Percentiles rank a stretch among this genome's conserved stretches.
Conservation (phyloP, 1,140 invertebrate species). For the Drosophila oshimai region DNA sequence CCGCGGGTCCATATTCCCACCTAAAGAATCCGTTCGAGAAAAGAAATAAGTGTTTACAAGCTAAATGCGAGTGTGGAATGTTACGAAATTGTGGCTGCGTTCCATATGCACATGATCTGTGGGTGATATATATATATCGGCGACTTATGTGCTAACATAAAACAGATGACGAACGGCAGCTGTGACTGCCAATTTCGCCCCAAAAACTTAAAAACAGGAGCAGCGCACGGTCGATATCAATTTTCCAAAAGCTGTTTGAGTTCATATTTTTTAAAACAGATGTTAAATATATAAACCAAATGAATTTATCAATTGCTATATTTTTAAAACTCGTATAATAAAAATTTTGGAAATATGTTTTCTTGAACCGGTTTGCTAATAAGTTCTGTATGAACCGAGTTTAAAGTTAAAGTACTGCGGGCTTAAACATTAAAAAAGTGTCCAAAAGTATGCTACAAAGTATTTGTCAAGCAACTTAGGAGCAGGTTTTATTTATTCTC, state of each 20-base stretch:
- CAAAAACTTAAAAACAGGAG: not conserved
- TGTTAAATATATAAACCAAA: not conserved
- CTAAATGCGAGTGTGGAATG: conserved; percentile 58
- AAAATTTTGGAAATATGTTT: no score
- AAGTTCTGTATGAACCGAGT: no score
- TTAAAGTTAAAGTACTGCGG: no score
- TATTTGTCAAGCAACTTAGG: no score
- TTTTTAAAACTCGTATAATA: no score
- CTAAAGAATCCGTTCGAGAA: conserved; percentile 25
- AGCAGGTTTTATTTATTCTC: no score
- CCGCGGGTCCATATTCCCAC: no score
- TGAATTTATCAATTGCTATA: no score
- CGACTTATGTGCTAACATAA: conserved; percentile 73
- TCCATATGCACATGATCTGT: conserved; percentile 65
- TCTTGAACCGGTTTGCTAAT: no score
- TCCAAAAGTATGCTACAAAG: no score
- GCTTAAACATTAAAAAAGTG: no score
- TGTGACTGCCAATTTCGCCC: conserved; percentile 58
- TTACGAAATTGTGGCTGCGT: conserved; percentile 55
- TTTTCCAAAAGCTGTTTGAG: not conserved
- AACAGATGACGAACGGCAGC: conserved; percentile 71
- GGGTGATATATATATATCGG: conserved; percentile 24
- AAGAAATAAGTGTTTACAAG: conserved; percentile 64
- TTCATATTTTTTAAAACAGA: not conserved
- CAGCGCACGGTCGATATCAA: not conserved